Evolutionary conservation across 2,797 vertebrate species (phyloP).

Genomic region (Schizopygopsis pylzovi): DNA sequence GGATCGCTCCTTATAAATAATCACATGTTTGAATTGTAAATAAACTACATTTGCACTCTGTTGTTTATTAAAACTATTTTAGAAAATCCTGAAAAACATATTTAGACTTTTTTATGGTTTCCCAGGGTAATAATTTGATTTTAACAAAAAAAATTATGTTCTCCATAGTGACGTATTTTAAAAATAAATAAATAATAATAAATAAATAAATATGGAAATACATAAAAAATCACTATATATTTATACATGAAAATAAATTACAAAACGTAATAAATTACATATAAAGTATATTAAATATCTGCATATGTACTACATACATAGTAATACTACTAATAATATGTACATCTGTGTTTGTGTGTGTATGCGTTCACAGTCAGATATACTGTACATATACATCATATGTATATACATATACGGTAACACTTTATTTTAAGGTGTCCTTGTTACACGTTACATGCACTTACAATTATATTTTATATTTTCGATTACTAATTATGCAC

Average conservation of each 20-base stretch:
- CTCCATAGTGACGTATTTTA: background rate
- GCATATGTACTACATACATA: background rate
- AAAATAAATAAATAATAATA: background rate
- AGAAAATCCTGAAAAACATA: too few species aligned
- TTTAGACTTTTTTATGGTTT: background rate
- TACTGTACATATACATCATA: background rate
- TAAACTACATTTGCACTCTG: background rate
- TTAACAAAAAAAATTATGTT: background rate
- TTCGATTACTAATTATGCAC: too few species aligned
- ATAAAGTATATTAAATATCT: background rate
- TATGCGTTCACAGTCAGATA: background rate
- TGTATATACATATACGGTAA: too few species aligned
- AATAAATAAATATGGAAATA: background rate
- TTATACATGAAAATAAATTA: background rate
- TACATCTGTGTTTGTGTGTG: background rate
- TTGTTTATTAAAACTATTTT: background rate
- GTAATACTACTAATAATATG: background rate
- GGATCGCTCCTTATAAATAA: conserved; percentile 48
- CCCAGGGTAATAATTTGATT: background rate
- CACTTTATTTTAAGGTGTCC: too few species aligned
- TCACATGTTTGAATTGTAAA: conserved; percentile 27
- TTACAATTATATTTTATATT: too few species aligned
- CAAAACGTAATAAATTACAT: background rate
- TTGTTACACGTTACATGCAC: too few species aligned
- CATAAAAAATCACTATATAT: background rate